These are phyloP conservation scores for Poeciliopsis occidentalis DNA, from an alignment of 2,113 vertebrate genomes.

Conservation along the genomic window DNA sequence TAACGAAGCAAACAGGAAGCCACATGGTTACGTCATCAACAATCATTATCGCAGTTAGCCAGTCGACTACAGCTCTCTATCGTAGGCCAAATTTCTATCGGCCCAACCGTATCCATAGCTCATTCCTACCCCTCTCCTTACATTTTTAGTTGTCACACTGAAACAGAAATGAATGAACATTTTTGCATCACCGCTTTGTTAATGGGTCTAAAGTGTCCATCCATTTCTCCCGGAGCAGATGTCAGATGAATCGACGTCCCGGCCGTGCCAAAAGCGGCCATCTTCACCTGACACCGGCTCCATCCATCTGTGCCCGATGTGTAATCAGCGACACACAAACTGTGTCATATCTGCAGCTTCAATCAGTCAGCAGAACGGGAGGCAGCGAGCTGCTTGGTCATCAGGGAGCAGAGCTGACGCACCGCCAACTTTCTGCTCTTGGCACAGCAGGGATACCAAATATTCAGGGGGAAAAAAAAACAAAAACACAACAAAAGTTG, in stretches of 20 bases:
- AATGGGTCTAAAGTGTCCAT: background rate
- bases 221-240: background rate
- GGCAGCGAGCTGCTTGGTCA: constrained; percentile 35
- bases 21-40: too few relatives aligned
- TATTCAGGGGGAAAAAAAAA: constrained; percentile 26
- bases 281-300: constrained; percentile 40
- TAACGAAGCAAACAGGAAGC: too few relatives aligned
- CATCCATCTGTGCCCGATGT: constrained; percentile 32
- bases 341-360: constrained; percentile 52
- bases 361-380: constrained; percentile 54
- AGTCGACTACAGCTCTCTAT: too few relatives aligned
- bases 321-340: constrained; percentile 45
- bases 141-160: background rate
- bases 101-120: too few relatives aligned
- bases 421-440: constrained; percentile 35
- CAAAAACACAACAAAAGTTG: constrained; percentile 22
- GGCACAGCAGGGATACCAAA: constrained; percentile 30
- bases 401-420: constrained; percentile 37
- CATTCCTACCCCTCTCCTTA: background rate
- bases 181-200: background rate
- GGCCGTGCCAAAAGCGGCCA: background rate
- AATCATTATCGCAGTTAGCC: too few relatives aligned
- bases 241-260: background rate
- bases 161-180: background rate
- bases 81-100: too few relatives aligned